Base-by-base conservation (phyloP, 2,888 invertebrate species). In the Isoperla grammatica region DNA sequence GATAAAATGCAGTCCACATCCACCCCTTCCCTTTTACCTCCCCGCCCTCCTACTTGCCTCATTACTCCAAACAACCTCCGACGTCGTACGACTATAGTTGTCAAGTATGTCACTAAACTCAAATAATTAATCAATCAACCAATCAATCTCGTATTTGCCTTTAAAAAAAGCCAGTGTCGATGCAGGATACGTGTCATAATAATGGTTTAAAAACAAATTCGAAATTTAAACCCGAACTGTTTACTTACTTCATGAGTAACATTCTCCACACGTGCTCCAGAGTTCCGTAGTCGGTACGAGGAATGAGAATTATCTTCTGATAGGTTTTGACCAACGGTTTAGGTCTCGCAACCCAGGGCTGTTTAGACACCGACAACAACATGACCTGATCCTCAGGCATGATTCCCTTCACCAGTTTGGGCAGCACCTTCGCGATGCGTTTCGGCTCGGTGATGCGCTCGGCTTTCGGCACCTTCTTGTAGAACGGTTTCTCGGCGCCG, bases 341-440 rank as follows among this genome's bases (percentile, higher is more conserved):
- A 67, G 75, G 71, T 61, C 76, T 76, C 1, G 80, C 80, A 22
- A 83, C 74, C 84, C 85, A 87, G 0, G 91, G 90, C 66, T 83
- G 79, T 1, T 78, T 71, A 1, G 86, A 82, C 1, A 86, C 81
- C 12, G 87, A 88, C 62, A 91, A 73, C 37, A 91, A 76, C 60
- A 87, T 72, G 35, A 89, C 79, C 65, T 84, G 79, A 71, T 91
- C 90, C 1, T 81, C 79, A 0, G 76, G 71, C 29, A 76, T 78
- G 54, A 91, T 82, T 0, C 79, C 79, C 70, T 87, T 89, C 17
- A 89, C 73, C n/a, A 90, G 76, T 72, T 87, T 88, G 12, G 79
- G 80, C 57, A 90, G 75, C 55, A 85, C 80, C 68, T 80, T 84
- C 55, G 83, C 84, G 35, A 91, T 73, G 55, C 86, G 76, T 66